Conservation (phyloP, 2,113 vertebrate species). For the Alethe castanea region DNA sequence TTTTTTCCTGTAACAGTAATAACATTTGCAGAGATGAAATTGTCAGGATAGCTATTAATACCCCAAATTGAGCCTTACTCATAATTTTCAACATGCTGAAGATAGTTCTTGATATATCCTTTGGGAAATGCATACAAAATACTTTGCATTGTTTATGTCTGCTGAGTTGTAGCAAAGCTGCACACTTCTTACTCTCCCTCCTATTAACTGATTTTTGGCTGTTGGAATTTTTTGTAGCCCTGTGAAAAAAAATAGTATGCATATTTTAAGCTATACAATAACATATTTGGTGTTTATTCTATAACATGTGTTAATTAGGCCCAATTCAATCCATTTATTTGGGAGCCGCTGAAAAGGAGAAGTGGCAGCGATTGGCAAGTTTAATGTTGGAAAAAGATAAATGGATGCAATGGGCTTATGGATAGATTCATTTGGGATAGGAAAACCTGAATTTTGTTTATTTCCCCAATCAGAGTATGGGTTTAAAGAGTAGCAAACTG, state of each 20-base stretch:
- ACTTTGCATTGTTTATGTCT: not conserved
- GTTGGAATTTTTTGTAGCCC: not conserved
- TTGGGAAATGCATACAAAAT: not conserved
- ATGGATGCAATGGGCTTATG: not conserved
- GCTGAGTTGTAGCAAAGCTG: not conserved
- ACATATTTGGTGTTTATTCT: not conserved
- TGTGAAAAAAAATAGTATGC: not conserved
- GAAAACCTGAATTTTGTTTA: not conserved
- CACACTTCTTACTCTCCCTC: not conserved
- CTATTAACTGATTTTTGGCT: not conserved
- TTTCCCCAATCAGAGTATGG: not conserved
- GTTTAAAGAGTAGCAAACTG: not conserved
- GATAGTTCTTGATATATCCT: not conserved
- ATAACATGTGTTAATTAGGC: not conserved
- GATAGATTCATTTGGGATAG: not conserved
- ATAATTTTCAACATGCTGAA: not conserved
- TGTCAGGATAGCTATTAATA: slow-evolving; percentile 22
- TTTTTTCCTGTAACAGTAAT: not conserved
- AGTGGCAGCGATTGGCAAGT: not conserved
- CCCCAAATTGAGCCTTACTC: not conserved
- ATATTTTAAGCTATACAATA: not conserved
- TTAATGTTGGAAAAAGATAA: not conserved
- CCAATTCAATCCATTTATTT: not conserved
- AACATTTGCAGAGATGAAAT: slow-evolving; percentile 13
- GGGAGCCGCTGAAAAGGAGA: not conserved